phyloP scores from a whole-genome alignment of 2,113 vertebrate species.

The Mixornis gularis region DNA sequence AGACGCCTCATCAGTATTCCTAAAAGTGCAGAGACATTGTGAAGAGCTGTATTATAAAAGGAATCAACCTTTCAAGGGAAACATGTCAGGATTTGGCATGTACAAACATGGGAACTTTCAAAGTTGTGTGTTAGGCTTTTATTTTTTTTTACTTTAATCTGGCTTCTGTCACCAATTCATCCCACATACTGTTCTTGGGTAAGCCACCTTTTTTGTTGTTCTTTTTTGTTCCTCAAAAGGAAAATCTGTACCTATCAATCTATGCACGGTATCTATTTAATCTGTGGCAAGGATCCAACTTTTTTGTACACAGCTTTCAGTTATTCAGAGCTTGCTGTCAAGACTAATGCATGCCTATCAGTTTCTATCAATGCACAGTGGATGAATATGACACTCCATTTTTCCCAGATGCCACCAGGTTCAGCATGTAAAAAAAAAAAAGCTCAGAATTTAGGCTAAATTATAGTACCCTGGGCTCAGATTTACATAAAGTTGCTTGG shows the following conservation, averaged over 20 bases:
- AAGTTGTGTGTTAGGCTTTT: neutral
- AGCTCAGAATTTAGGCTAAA: neutral
- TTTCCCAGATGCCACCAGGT: neutral
- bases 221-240: neutral
- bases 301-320: slow-evolving; percentile 22
- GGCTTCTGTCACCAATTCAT: slow-evolving; percentile 18
- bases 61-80: neutral
- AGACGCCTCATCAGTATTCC: slow-evolving; percentile 16
- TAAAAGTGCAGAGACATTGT: neutral
- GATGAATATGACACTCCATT: slow-evolving; percentile 42
- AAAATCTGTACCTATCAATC: slow-evolving; percentile 38
- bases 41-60: neutral
- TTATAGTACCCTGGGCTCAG: neutral
- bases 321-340: slow-evolving; percentile 37
- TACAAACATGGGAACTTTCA: slow-evolving; percentile 34
- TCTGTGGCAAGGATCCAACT: slow-evolving; percentile 20
- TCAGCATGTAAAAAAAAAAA: neutral
- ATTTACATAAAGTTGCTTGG: neutral
- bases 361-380: neutral
- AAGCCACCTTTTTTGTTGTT: slow-evolving; percentile 35
- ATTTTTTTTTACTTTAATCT: neutral
- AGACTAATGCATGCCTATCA: slow-evolving; percentile 47
- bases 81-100: neutral
- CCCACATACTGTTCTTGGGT: neutral
- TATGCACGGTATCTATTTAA: slow-evolving; percentile 4